These are phyloP conservation scores for Phoxinus phoxinus DNA, from an alignment of 2,113 vertebrate genomes.

Conservation along the genomic window DNA sequence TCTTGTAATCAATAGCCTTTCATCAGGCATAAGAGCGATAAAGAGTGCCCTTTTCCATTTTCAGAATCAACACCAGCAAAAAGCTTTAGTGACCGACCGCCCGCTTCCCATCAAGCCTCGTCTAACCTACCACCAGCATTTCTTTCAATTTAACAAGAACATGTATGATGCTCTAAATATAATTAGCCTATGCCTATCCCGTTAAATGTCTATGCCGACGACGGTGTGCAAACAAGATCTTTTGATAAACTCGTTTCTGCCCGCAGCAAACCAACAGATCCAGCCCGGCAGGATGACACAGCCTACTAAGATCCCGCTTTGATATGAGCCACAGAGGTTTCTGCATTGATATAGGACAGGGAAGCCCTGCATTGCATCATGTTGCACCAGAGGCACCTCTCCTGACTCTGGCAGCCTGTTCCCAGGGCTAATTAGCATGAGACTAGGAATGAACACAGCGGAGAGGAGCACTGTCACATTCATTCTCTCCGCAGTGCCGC, in stretches of 20 bases:
- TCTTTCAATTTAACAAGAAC: not conserved
- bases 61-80: not conserved
- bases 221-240: constrained; percentile 5
- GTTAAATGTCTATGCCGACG: not conserved
- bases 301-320: constrained; percentile 28
- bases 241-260: constrained; percentile 18
- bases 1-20: constrained; percentile 37
- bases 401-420: constrained; percentile 52
- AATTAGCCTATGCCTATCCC: not conserved
- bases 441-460: constrained; percentile 63
- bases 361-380: constrained; percentile 53
- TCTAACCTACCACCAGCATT: not conserved
- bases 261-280: constrained; percentile 17
- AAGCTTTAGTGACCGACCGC: not conserved
- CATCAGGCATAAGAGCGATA: not conserved
- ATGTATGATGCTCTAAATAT: not conserved
- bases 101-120: not conserved
- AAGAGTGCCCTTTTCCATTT: constrained; percentile 16
- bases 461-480: constrained; percentile 54
- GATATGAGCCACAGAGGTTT: constrained; percentile 36
- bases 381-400: constrained; percentile 36
- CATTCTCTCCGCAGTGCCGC: constrained; percentile 46
- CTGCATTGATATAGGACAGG: constrained; percentile 7
- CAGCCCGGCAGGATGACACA: constrained; percentile 11
- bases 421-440: constrained; percentile 76